A percentile compares a stretch with the other conserved stretches of the same genome.
Conservation (phyloP, 30 jellyfish, hydroid and myxozoan genomes). For the Hydractinia echinata region DNA sequence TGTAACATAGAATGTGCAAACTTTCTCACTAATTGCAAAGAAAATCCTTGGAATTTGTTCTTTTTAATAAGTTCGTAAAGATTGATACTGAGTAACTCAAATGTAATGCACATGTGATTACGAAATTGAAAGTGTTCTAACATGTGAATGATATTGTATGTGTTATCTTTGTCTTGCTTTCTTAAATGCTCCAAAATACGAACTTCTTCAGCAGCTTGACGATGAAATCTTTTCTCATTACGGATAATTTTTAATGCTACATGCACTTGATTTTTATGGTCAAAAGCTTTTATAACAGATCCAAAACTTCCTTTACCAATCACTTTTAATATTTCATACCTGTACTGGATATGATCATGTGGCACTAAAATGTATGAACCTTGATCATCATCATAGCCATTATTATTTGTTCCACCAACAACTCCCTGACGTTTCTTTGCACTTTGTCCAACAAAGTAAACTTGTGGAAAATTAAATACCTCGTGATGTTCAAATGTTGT, state of each 20-base stretch:
- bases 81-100: conserved; percentile 76
- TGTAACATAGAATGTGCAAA: conserved; percentile 93
- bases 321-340: conserved; percentile 82
- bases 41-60: conserved; percentile 82
- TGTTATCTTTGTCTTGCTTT: conserved; percentile 89
- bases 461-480: conserved; percentile 80
- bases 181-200: conserved; percentile 78
- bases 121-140: conserved; percentile 89
- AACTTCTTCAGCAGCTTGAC: conserved; percentile 97
- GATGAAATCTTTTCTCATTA: conserved; percentile 88
- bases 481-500: conserved; percentile 95
- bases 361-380: conserved; percentile 86
- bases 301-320: conserved; percentile 94
- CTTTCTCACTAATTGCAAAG: conserved; percentile 78
- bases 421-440: conserved; percentile 93
- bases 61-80: conserved; percentile 79
- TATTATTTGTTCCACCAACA: conserved; percentile 92
- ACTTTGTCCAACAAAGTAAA: conserved; percentile 91
- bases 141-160: conserved; percentile 77
- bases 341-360: conserved; percentile 84
- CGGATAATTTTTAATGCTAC: conserved; percentile 87
- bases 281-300: conserved; percentile 88
- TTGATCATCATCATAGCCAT: conserved; percentile 95
- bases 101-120: conserved; percentile 84
- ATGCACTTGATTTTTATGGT: conserved; percentile 80